Percentiles rank a stretch among this genome's conserved stretches.
These are phyloP conservation scores for Salvelinus alpinus DNA, from an alignment of 2,113 vertebrate genomes.

Conservation along the genomic window DNA sequence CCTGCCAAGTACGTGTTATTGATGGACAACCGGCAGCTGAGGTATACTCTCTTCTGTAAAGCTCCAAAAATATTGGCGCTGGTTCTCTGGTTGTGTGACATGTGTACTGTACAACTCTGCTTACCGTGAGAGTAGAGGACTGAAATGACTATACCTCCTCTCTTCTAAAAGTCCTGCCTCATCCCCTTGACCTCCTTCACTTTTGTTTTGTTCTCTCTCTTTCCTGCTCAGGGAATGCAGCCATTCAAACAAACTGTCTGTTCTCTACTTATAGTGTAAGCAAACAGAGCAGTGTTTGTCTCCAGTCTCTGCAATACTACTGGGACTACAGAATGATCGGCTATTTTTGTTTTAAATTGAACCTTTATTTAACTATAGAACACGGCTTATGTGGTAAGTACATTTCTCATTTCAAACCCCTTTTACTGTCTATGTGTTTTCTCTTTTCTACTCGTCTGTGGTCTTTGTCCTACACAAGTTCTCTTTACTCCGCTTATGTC, in stretches of 20 bases:
- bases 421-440: neutral
- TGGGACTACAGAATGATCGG: neutral
- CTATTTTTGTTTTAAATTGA: neutral
- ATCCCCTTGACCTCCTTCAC: neutral
- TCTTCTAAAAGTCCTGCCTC: neutral
- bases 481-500: neutral
- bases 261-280: neutral
- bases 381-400: neutral
- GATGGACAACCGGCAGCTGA: neutral
- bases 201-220: neutral
- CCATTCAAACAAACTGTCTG: neutral
- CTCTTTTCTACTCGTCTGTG: neutral
- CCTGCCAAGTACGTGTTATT: neutral
- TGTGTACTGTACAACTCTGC: neutral
- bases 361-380: neutral
- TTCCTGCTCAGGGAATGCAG: neutral
- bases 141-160: neutral
- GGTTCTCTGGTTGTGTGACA: neutral
- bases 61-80: too few species aligned
- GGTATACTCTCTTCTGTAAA: neutral
- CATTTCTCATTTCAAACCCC: neutral
- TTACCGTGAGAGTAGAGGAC: neutral
- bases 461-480: neutral
- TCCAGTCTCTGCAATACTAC: neutral
- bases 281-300: neutral